Evolutionary conservation across 2,797 vertebrate genomes (phyloP), one percentile per base, ranked within the genome.

Genomic region (Myoxocephalus aenaeus): DNA sequence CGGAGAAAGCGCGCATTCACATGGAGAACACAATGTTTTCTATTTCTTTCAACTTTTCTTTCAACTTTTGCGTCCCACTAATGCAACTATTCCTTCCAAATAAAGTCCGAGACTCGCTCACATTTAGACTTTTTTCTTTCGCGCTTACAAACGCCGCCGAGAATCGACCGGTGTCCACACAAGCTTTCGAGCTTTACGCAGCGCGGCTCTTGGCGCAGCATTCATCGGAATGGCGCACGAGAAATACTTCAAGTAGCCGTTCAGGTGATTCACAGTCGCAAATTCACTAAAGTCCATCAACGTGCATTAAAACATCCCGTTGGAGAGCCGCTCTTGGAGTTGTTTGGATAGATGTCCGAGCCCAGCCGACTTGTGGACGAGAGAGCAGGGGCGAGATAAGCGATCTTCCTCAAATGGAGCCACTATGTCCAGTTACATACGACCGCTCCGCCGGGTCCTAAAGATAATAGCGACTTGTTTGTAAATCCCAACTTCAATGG

Each of bases 371-470:
- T 76, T 89, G 83, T 73, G 82, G 65, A 77, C 29, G 65, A 79
- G 22, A 70, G 65, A 83, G 66, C 67, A 82, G 65, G 69, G 86
- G 92, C 88, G 90, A 94, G 94, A 92, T 92, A 91, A 95, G 90
- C 92, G 75, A 90, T 94, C 94, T 93, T 88, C 90, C 82, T 93
- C 93, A 90, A 94, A 96, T 92, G 96, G 93, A 93, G 94, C 93
- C 86, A 93, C 90, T 86, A 92, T 91, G 92, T 93, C 93, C 89
- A 92, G 90, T 87, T 93, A 91, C 93, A 90, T 64, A 44, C 48
- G 86, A 88, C 87, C 93, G 92, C 93, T 92, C 95, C 95, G 95
- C 95, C 93, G 96, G 96, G 96, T 97, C 96, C 96, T 96, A 96
- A 94, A 94, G 96, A 81, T 72, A 91, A 87, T 7, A 77, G 74